phyloP scores from a whole-genome alignment of 2,888 invertebrate genomes.

The Crossocerus cetratus region DNA sequence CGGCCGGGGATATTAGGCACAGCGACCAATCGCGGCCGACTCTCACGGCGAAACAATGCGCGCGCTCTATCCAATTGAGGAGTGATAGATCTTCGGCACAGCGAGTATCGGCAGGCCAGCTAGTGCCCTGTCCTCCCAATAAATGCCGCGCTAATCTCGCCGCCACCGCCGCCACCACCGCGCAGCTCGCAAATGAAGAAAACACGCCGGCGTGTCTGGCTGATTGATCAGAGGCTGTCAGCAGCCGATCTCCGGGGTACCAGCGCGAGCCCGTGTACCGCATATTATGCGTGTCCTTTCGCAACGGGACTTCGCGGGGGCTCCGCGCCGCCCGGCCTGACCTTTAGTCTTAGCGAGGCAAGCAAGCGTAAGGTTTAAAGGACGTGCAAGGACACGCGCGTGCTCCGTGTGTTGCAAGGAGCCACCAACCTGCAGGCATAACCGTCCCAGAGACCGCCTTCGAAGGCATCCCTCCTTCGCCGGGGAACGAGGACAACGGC shows the following conservation, averaged over 20 bases:
- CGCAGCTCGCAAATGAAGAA: conserved; percentile 22
- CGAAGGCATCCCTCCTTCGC: not conserved
- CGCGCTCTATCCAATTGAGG: too few relatives aligned
- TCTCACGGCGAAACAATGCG: too few relatives aligned
- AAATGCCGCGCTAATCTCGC: conserved; percentile 18
- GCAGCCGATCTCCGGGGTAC: conserved; percentile 4
- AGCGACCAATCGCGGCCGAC: too few relatives aligned
- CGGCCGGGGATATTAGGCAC: too few relatives aligned
- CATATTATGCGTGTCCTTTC: conserved; percentile 7
- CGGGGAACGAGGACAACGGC: conserved; percentile 1
- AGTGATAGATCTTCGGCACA: too few relatives aligned
- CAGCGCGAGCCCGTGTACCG: not conserved
- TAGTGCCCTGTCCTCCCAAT: not conserved
- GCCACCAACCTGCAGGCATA: conserved; percentile 9
- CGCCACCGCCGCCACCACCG: too few relatives aligned
- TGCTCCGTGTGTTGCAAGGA: conserved; percentile 18
- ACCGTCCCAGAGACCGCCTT: conserved; percentile 1
- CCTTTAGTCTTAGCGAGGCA: conserved; percentile 7
- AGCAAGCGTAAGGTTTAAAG: not conserved
- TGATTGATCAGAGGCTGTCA: conserved; percentile 21
- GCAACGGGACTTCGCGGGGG: conserved; percentile 10
- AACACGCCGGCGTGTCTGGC: conserved; percentile 7
- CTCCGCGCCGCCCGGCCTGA: conserved; percentile 5
- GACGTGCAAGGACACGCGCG: conserved; percentile 2
- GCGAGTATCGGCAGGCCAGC: too few relatives aligned